Conservation (phyloP, 2,113 vertebrate genomes). For the Colistium nudipinnis region DNA sequence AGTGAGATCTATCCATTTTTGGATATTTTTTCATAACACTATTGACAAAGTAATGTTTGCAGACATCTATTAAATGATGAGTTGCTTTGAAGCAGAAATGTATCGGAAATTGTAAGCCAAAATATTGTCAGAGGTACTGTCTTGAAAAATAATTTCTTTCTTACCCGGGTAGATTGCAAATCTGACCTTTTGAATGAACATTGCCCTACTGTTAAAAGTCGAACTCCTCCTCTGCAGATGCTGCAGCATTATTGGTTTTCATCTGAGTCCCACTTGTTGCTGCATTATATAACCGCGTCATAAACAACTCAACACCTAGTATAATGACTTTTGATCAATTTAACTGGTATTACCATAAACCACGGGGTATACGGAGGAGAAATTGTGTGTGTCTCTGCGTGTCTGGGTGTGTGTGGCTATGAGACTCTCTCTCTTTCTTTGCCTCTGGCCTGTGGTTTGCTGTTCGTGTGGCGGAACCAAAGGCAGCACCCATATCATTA, state of each 20-base stretch:
- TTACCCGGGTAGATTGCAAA: not conserved
- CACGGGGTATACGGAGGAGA: not conserved
- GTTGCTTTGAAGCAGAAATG: too few species aligned
- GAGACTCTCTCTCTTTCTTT: not conserved
- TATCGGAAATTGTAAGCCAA: too few species aligned
- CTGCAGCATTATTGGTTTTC: not conserved
- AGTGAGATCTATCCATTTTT: too few species aligned
- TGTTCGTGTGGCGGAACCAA: conserved; percentile 54
- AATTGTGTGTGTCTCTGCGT: too few species aligned
- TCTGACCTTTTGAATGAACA: not conserved
- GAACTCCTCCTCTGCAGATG: not conserved
- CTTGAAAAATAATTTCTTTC: too few species aligned
- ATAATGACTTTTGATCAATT: not conserved
- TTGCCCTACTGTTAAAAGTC: not conserved
- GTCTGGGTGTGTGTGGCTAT: not conserved
- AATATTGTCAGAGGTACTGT: too few species aligned
- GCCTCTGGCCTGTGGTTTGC: conserved; percentile 32
- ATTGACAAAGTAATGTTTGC: too few species aligned
- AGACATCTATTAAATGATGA: too few species aligned
- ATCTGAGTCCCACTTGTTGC: too few species aligned
- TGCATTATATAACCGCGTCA: not conserved
- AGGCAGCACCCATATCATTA: conserved; percentile 60
- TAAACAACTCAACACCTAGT: not conserved
- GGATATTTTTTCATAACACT: too few species aligned
- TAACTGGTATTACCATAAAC: not conserved